A percentile compares a stretch with the other conserved stretches of the same genome.
These are phyloP conservation scores for Halocynthia aurantium DNA, from an alignment of 23 tunicate genomes.

Conservation along the genomic window DNA sequence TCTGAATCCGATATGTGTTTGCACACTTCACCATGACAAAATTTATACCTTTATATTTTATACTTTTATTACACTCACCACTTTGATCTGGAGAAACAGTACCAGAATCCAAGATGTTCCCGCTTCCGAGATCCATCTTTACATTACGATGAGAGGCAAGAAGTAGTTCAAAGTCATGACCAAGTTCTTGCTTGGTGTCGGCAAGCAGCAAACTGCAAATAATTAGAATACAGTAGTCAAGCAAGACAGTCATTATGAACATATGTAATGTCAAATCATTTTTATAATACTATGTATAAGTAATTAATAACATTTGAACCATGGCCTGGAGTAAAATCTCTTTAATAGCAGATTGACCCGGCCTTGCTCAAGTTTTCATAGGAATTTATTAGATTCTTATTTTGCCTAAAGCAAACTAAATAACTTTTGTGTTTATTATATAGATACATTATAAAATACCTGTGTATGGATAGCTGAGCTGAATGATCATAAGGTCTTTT, in stretches of 20 bases:
- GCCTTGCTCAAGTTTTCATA: no score
- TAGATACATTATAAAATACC: conserved; percentile 19
- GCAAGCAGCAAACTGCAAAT: conserved; percentile 55
- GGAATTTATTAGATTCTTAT: not conserved
- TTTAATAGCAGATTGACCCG: no score
- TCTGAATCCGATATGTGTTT: not conserved
- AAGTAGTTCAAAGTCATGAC: conserved; percentile 75
- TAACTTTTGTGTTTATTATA: no score
- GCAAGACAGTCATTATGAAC: not conserved
- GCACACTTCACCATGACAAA: not conserved
- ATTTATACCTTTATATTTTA: not conserved
- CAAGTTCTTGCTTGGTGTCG: conserved; percentile 86
- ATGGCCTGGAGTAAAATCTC: no score
- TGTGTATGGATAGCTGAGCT: conserved; percentile 61
- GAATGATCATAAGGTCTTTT: conserved; percentile 55
- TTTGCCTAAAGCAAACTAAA: not conserved
- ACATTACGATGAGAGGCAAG: conserved; percentile 83
- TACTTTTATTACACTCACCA: not conserved
- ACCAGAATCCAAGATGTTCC: conserved; percentile 79
- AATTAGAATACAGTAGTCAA: no score
- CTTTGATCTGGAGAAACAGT: conserved; percentile 30
- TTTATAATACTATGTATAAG: not conserved
- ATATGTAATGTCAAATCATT: not conserved
- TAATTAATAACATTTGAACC: not conserved
- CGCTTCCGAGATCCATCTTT: conserved; percentile 83